Evolutionary conservation across 2,113 vertebrate genomes (phyloP), one percentile per base, ranked within the genome.

Genomic region (Deroptyus accipitrinus): DNA sequence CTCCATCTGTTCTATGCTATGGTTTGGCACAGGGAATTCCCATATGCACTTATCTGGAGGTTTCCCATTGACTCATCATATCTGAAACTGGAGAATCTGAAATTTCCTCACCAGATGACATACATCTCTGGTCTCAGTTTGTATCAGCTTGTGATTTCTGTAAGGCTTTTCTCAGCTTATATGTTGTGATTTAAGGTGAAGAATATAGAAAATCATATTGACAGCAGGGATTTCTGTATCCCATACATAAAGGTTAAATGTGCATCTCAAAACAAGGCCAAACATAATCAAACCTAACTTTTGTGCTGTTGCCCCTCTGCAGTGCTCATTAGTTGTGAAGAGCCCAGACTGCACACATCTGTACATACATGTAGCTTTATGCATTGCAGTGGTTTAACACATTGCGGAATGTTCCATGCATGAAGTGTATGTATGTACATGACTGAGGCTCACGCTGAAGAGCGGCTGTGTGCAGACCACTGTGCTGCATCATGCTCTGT

Each of bases 1-100:
- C 93, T 97, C 95, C 96, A 96, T 97, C 95, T 97, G 95, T 92
- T 97, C 87, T 66, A 66, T 81, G 3, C 86, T 85, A 28, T 86
- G 54, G 69, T 46, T 94, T 95, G 92, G 94, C 93, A 39, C 44
- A 39, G 85, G 94, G 92, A 82, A 90, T 95, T 73, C 95, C 93
- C 95, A 76, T 82, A 85, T 94, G 93, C 92, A 77, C 39, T 88
- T 81, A 61, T 39, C 73, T 67, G 88, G 86, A 94, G 94, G 88
- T 84, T 96, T 94, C 95, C 93, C 93, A 90, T 89, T 59, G 84
- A 42, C 86, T 94, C 67, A 69, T 76, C 64, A 16, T 17, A 7
- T 37, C 92, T 74, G 70, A 83, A 70, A 61, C 13, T 51, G 35
- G 68, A 83, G 54, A 92, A 85, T 22, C 86, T 55, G 64, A 51